Evolutionary conservation across 1,140 invertebrate species (phyloP).

Genomic region (Drosophila carrolli): DNA sequence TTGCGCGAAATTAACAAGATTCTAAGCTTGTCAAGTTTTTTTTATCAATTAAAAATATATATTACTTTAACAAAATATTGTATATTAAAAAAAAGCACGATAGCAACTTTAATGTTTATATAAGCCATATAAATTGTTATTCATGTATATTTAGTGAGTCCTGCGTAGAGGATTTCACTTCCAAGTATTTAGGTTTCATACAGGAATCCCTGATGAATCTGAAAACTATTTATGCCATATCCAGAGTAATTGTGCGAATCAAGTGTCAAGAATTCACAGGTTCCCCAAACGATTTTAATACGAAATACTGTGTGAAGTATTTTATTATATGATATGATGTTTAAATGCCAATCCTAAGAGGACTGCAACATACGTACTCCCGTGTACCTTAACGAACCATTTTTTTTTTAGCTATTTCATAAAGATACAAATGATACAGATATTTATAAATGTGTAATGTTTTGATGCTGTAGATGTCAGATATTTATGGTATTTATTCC

Average conservation of each 20-base stretch:
- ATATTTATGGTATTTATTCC: constrained; percentile 17
- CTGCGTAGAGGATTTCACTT: neutral
- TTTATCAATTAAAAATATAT: too few species aligned
- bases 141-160: neutral
- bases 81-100: neutral
- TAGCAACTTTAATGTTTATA: constrained; percentile 6
- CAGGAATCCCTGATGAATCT: constrained; percentile 1
- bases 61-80: too few species aligned
- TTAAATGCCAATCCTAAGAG: constrained; percentile 2
- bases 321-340: constrained; percentile 14
- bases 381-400: constrained; percentile 4
- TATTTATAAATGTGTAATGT: constrained; percentile 17
- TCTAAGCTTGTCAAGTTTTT: too few species aligned
- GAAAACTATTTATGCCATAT: constrained; percentile 15
- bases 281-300: constrained; percentile 7
- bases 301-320: neutral
- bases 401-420: constrained; percentile 7
- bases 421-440: neutral
- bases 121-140: neutral
- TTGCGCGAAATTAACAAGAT: too few species aligned
- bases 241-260: constrained; percentile 12
- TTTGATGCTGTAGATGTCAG: constrained; percentile 17
- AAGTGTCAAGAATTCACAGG: constrained; percentile 5
- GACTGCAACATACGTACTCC: constrained; percentile 26
- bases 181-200: constrained; percentile 18